These are phyloP conservation scores for Lasioglossum pauxillum DNA, from an alignment of 2,888 invertebrate species.

Conservation along the genomic window DNA sequence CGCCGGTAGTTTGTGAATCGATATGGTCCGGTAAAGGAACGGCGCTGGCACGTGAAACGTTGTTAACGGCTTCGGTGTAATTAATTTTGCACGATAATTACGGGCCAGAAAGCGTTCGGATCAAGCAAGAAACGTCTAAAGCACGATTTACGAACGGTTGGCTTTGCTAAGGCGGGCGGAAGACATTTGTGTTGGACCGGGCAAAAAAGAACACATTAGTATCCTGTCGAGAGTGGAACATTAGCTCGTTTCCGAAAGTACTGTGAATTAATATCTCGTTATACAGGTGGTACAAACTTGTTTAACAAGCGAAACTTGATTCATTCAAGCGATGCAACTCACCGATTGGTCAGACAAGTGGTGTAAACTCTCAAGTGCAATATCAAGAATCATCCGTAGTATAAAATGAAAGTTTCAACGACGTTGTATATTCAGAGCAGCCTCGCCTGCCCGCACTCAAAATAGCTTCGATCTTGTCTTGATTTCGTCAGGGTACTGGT, in stretches of 20 bases:
- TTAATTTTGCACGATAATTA: constrained; percentile 19
- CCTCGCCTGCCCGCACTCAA: neutral
- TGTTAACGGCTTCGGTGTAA: neutral
- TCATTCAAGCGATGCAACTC: neutral
- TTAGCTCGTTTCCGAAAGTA: neutral
- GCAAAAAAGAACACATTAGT: neutral
- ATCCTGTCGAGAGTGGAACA: neutral
- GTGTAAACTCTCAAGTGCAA: neutral
- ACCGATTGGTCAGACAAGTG: neutral
- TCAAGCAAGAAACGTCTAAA: neutral
- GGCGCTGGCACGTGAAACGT: neutral
- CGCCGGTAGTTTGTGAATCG: neutral
- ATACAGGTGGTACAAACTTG: neutral
- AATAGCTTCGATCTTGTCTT: neutral
- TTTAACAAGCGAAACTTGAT: neutral
- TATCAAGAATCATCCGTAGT: neutral
- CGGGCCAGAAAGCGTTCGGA: neutral
- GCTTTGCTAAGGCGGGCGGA: neutral
- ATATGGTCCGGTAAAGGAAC: neutral
- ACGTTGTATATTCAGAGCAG: neutral
- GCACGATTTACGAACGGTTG: neutral
- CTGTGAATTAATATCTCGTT: neutral
- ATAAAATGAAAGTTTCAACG: neutral
- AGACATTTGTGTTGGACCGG: neutral
- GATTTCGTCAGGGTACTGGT: neutral